Base-by-base conservation (phyloP, 2,888 invertebrate genomes). In the Smittia aterrima region DNA sequence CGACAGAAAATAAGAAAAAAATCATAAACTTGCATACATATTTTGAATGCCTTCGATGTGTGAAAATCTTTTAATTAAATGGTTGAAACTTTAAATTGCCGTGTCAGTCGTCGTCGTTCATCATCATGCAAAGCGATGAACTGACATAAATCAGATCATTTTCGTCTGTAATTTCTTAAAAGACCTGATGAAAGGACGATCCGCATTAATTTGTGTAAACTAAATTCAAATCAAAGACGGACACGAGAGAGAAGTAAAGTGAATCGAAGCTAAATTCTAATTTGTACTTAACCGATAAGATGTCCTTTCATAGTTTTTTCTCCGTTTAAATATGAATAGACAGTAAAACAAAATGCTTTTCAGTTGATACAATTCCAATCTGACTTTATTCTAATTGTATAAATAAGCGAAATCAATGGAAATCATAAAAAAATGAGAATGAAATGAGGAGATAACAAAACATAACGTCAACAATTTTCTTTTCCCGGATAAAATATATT, bases 1-100 rank as follows among this genome's bases (percentile, higher is more conserved):
- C 16, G 47, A 58, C 20, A 58, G 18, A 40, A 22, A 16, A 71
- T 32, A 32, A 20, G 27, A 27, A 72, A 54, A 72, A 58, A 62
- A 72, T 13, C 20, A 72, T 62, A 25, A 72, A 58, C 9, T 62
- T 40, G 58, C 72, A 62, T 71, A 58, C 58, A 58, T 53, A 58
- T 72, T 62, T 72, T 62, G 62, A 72, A 62, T 72, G 72, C 72
- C 72, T 72, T 72, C 62, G 54, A 6, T 72, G 70, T 70, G 62
- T 71, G 70, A 53, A 71, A 58, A 58, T 20, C 58, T 58, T 58
- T 20, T 20, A 58, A 58, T 58, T 58, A 58, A 18, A 22, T 58
- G 58, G 18, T 47, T 47, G 13, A 47, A 47, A 7, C 13, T 7
- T 38, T 38, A 7, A 9, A 38, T 38, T 38, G 9, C 2, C 47